Percentiles rank a stretch among this genome's conserved stretches.
Evolutionary conservation across 2,797 vertebrate genomes (phyloP).

Genomic region (Bradypodion pumilum): DNA sequence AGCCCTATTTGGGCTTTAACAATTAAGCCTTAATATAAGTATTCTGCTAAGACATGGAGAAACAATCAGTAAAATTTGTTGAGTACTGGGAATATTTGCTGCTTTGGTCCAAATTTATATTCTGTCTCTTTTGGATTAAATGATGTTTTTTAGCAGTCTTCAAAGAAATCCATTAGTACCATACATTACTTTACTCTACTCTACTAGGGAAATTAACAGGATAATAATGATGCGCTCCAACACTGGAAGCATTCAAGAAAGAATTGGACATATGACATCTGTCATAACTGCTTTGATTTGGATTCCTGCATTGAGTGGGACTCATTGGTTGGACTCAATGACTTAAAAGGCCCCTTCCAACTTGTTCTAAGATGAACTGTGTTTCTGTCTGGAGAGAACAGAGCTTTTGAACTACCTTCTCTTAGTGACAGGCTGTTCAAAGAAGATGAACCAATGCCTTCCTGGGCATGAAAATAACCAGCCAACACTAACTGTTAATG

Average conservation of each 20-base stretch:
- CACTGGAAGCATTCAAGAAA: too few relatives aligned
- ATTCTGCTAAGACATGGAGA: neutral
- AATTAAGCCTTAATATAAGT: neutral
- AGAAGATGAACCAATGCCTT: neutral
- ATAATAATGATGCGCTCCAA: too few relatives aligned
- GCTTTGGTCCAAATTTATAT: neutral
- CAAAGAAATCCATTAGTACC: neutral
- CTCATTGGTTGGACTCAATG: too few relatives aligned
- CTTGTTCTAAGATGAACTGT: too few relatives aligned
- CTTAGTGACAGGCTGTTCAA: neutral
- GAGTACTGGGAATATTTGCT: neutral
- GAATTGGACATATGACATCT: too few relatives aligned
- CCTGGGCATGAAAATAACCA: neutral
- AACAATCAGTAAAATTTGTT: neutral
- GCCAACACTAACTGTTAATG: neutral
- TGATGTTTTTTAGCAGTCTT: neutral
- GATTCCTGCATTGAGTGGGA: too few relatives aligned
- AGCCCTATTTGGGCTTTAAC: neutral
- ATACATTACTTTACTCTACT: neutral
- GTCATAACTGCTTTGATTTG: too few relatives aligned
- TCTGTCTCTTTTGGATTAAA: neutral
- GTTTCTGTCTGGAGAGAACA: neutral
- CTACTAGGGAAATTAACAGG: neutral
- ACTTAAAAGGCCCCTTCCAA: too few relatives aligned
- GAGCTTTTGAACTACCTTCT: neutral